Conservation (phyloP, 2,888 invertebrate genomes). For the Acholoe squamosa region DNA sequence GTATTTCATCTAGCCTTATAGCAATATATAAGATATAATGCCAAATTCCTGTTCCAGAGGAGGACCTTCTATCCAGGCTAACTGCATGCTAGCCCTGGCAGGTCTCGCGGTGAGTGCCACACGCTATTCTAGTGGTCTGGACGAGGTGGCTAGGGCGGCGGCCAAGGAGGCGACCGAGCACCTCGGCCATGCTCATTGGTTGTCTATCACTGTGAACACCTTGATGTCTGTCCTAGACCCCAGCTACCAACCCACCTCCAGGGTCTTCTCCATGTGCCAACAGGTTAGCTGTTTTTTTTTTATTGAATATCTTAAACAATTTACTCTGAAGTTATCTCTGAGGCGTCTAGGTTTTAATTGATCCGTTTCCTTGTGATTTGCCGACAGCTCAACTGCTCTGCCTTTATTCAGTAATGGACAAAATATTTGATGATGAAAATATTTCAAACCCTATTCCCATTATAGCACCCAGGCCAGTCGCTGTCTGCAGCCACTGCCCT, state of each 20-base stretch:
- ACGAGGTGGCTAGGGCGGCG: conserved; percentile 66
- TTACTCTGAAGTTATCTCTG: too few relatives aligned
- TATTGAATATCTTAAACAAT: too few relatives aligned
- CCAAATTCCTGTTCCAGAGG: conserved; percentile 70
- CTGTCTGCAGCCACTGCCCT: conserved; percentile 73
- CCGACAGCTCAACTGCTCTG: too few relatives aligned
- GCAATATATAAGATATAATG: too few relatives aligned
- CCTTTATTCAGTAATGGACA: not conserved
- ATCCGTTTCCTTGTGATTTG: too few relatives aligned
- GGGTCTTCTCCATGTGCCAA: conserved; percentile 77
- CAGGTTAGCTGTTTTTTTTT: conserved; percentile 73
- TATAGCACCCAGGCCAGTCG: conserved; percentile 52
- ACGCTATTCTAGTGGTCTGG: conserved; percentile 69
- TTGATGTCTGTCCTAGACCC: conserved; percentile 77
- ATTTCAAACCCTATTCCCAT: not conserved
- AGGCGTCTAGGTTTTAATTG: too few relatives aligned
- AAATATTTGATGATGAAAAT: not conserved
- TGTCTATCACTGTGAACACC: conserved; percentile 76
- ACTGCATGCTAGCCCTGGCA: conserved; percentile 77
- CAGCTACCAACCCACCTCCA: conserved; percentile 74
- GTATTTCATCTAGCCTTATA: too few relatives aligned
- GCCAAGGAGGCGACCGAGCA: conserved; percentile 74
- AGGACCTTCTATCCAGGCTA: conserved; percentile 77
- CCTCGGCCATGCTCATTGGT: conserved; percentile 78
- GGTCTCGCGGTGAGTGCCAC: conserved; percentile 74